A percentile compares a stretch with the other conserved stretches of the same genome.
Conservation (phyloP, 2,888 invertebrate species). For the Meandrusa payeni region DNA sequence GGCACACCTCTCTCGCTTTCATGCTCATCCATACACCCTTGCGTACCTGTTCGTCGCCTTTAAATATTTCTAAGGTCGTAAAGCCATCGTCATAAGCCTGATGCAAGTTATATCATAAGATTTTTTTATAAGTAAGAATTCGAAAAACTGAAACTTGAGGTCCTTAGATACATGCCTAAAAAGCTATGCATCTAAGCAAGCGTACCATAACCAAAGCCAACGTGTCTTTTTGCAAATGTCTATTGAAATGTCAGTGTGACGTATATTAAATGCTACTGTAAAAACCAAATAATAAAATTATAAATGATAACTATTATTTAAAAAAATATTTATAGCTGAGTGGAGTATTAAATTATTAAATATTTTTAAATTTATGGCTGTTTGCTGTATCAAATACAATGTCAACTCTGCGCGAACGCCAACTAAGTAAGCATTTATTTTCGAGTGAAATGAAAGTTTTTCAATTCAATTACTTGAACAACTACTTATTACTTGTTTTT, state of each 20-base stretch:
- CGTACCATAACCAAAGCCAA: constrained; percentile 13
- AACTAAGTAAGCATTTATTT: constrained; percentile 81
- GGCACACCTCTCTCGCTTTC: no score
- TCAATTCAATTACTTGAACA: constrained; percentile 11
- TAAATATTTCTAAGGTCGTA: no score
- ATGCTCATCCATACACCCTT: no score
- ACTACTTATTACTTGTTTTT: constrained; percentile 10
- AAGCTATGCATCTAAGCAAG: neutral
- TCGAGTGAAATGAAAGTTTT: constrained; percentile 13
- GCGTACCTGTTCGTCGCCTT: no score
- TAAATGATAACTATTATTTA: constrained; percentile 7
- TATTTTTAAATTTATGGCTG: constrained; percentile 40
- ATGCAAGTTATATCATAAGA: no score
- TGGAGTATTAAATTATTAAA: constrained; percentile 10
- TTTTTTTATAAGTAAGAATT: no score
- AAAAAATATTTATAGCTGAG: neutral
- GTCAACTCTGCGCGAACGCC: constrained; percentile 85
- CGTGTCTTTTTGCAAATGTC: constrained; percentile 15
- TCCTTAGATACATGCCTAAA: neutral
- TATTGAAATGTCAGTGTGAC: constrained; percentile 19
- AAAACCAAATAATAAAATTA: constrained; percentile 2
- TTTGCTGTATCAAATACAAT: constrained; percentile 56
- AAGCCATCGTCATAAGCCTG: no score
- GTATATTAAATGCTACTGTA: neutral
- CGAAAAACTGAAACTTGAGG: neutral